Base-by-base conservation (phyloP, 2,113 vertebrate genomes). In the Rhea americana region DNA sequence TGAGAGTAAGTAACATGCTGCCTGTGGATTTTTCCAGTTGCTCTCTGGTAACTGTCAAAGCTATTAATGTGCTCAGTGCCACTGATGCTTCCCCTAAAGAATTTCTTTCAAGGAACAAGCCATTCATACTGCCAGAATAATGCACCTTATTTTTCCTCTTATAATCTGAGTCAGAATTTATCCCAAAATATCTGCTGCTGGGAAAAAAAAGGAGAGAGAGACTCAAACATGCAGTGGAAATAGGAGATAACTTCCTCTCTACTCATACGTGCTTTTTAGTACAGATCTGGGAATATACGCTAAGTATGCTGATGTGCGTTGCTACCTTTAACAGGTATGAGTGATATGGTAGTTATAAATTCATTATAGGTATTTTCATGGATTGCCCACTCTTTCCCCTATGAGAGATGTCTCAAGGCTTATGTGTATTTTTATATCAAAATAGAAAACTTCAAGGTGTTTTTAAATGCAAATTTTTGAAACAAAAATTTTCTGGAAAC, bases 11-110 rank as follows among this genome's bases (percentile, higher is more conserved):
- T 67, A 92, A 89, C 85, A 62, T 21, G 26, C n/a, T 91, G 35
- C 77, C 82, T 91, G 84, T 85, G 30, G 65, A 85, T 87, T 94
- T 94, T 91, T 77, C 85, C 90, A 94, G 25, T 92, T 93, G 82
- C 81, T 93, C 73, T 89, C 73, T 72, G 84, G 71, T 84, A 90
- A 82, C 87, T 90, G 82, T 82, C 94, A 93, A 68, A 93, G 32
- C 80, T 95, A 84, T 90, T 91, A 91, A 87, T 90, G 59, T 67
- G 35, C 87, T 95, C 87, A n/a, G 56, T 91, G 72, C 56, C 55
- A 80, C 41, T 5, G 84, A 93, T 86, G 61, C 20, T 87, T 90
- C 65, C 93, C 85, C 91, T 83, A 22, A 87, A 93, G 91, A 95
- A 90, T 93, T 95, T 76, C 61, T 91, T 91, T 92, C 56, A 86